Base-by-base conservation (phyloP, 2,888 invertebrate genomes). In the Camptogramma bilineatum region DNA sequence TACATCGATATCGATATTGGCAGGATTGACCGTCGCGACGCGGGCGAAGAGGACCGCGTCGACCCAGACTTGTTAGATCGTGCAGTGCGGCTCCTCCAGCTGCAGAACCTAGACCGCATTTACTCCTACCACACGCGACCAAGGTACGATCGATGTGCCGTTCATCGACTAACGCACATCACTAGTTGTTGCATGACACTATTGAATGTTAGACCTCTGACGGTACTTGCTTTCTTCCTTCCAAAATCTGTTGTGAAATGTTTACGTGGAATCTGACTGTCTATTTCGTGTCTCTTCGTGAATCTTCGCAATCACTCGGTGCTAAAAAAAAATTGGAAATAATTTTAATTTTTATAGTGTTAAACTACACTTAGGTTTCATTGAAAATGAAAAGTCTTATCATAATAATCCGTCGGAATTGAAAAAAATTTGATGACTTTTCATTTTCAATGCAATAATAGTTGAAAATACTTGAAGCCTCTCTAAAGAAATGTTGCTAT, bases 91-190 rank as follows among this genome's bases (percentile, higher is more conserved):
- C 92, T 94, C 73, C 92, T 94, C 65, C 93, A 93, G 82, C 91
- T 94, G 80, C 93, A 94, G 87, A 91, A 91, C 78, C 89, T 94
- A 83, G 94, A 94, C 91, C 92, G 93, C 88, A 87, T 92, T 86
- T 94, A 94, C 91, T 90, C 94, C 88, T 93, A 92, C 88, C 93
- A 94, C 89, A 90, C 91, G 78, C 91, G 94, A 87, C 94, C 94
- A 89, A 94, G 94, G 94, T 94, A 93, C 91, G 91, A 90, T 88
- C 88, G 89, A 88, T 90, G 88, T 88, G 75, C 80, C 78, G 72
- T 72, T 71, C 81, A 76, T 79, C 80, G 80, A 80, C 77, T 75
- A 67, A 74, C 73, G 79, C 79, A 79, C 81, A 73, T 77, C 77
- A 72, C 75, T 80, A 69, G 73, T 77, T 74, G 73, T 82, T 80